Conservation (phyloP, 2,797 vertebrate genomes). For the Hydrophis major region DNA sequence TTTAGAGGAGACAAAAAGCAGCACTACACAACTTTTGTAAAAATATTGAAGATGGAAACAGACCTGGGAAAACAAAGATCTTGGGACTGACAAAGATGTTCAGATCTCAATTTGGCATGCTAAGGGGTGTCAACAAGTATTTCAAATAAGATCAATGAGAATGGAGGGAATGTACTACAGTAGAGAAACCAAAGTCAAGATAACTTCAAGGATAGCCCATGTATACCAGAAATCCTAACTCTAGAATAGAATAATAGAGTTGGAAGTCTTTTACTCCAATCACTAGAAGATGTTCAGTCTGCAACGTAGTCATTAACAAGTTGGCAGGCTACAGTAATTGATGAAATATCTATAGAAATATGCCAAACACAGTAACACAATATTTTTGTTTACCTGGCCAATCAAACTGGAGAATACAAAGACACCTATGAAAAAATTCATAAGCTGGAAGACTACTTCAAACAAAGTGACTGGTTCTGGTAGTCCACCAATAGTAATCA, state of each 20-base stretch:
- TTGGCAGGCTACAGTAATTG: neutral
- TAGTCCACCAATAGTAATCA: constrained; percentile 93
- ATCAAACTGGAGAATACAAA: constrained; percentile 94
- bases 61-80: neutral
- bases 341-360: neutral
- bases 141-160: neutral
- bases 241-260: neutral
- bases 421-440: constrained; percentile 88
- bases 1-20: neutral
- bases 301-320: neutral
- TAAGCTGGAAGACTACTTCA: constrained; percentile 88
- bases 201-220: neutral
- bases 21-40: neutral
- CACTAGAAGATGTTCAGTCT: neutral
- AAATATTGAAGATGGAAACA: neutral
- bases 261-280: too few relatives aligned
- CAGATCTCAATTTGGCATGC: neutral
- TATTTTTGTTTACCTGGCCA: constrained; percentile 82
- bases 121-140: neutral
- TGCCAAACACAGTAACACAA: neutral
- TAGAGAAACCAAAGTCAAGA: neutral
- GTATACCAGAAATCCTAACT: neutral
- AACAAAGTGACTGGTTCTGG: constrained; percentile 83
- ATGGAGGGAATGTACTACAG: neutral
- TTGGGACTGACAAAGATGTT: neutral